phyloP scores from a whole-genome alignment of 2,797 vertebrate species.

The Chromis chromis region DNA sequence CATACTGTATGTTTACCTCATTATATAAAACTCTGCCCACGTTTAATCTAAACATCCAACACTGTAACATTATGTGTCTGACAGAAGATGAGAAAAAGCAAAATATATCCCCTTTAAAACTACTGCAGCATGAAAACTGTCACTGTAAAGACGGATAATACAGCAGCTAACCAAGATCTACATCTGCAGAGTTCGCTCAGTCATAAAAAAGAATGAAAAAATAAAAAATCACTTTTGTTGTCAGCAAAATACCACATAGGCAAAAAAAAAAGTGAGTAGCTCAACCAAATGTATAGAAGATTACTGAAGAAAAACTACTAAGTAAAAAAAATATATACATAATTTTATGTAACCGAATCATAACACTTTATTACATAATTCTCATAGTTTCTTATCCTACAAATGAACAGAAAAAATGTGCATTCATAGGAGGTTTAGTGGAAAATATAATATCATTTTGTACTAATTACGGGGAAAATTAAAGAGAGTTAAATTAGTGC shows the following conservation, averaged over 20 bases:
- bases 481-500: neutral
- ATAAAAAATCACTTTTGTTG: neutral
- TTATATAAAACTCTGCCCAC: too few relatives aligned
- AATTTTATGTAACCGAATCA: too few relatives aligned
- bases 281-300: too few relatives aligned
- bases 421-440: neutral
- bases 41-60: too few relatives aligned
- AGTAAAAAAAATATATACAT: neutral
- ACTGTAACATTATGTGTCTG: too few relatives aligned
- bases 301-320: too few relatives aligned
- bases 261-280: too few relatives aligned
- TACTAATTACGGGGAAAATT: neutral
- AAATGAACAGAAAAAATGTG: neutral
- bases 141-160: slow-evolving; percentile 2
- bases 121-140: slow-evolving; percentile 15
- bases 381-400: neutral
- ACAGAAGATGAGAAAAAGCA: too few relatives aligned
- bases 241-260: neutral
- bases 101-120: too few relatives aligned
- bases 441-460: neutral
- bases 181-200: slow-evolving; percentile 8
- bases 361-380: neutral
- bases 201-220: slow-evolving; percentile 7
- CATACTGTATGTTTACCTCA: too few relatives aligned
- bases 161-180: slow-evolving; percentile 12